Conservation (phyloP, 2,797 vertebrate genomes). For the Bovichtus diacanthus region DNA sequence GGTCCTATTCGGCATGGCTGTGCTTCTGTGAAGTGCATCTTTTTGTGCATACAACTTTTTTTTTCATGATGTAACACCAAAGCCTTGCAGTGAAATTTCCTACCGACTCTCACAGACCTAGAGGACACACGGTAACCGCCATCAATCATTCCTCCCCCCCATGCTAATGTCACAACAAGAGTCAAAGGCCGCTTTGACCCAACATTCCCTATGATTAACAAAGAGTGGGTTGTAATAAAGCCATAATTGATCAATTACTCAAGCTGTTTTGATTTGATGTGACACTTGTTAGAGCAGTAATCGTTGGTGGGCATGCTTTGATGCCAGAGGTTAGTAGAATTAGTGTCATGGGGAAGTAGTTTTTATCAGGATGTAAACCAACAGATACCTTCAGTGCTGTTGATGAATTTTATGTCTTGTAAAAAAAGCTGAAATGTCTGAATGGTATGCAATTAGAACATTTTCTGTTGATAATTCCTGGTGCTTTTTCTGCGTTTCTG, state of each 20-base stretch:
- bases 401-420: not conserved
- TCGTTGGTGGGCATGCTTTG: not conserved
- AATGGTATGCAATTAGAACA: not conserved
- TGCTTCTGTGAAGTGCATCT: not conserved
- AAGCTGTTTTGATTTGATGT: conserved; percentile 40
- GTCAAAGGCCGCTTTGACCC: conserved; percentile 34
- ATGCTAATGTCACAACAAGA: conserved; percentile 16
- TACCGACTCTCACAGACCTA: conserved; percentile 4
- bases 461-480: not conserved
- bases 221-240: conserved; percentile 37
- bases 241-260: conserved; percentile 64
- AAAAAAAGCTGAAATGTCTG: not conserved
- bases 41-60: not conserved
- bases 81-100: conserved; percentile 7
- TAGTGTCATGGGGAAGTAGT: not conserved
- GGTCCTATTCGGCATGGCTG: not conserved
- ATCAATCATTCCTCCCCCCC: conserved; percentile 21
- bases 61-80: not conserved
- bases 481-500: not conserved
- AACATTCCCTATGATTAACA: conserved; percentile 31
- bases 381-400: not conserved
- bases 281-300: conserved; percentile 32
- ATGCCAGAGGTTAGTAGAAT: conserved; percentile 42
- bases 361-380: not conserved
- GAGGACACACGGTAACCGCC: not conserved